Conservation (phyloP, 2,888 invertebrate species). For the Chironomus tentans region DNA sequence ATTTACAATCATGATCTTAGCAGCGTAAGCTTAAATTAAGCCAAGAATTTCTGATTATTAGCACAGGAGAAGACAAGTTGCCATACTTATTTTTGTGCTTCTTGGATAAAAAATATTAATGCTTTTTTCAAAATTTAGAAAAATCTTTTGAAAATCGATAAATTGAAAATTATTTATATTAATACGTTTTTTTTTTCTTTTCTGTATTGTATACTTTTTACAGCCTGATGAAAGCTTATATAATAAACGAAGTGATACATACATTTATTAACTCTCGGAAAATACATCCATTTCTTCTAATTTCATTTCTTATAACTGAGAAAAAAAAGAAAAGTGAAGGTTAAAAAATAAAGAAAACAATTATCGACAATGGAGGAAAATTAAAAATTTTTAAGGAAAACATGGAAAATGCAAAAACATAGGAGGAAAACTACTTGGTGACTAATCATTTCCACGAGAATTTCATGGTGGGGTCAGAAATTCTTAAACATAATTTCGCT, state of each 20-base stretch:
- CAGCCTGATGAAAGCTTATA: slow-evolving; percentile 26
- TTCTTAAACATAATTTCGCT: no score
- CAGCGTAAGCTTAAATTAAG: no score
- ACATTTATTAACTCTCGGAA: slow-evolving; percentile 17
- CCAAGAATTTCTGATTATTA: no score
- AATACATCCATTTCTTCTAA: no score
- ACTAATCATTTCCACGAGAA: no score
- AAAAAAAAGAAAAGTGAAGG: not conserved
- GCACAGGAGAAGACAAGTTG: no score
- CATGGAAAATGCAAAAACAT: no score
- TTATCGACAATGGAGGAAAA: not conserved
- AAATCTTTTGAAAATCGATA: slow-evolving; percentile 10
- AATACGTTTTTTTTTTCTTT: not conserved
- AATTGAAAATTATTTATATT: slow-evolving; percentile 22
- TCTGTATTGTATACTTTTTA: slow-evolving; percentile 15
- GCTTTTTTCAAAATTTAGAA: not conserved
- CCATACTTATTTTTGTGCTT: no score
- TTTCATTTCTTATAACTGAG: not conserved
- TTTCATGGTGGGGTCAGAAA: no score
- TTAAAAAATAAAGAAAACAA: not conserved
- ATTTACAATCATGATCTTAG: no score
- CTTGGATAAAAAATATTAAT: no score
- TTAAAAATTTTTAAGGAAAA: not conserved
- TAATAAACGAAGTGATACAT: slow-evolving; percentile 27
- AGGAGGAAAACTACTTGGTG: no score